A percentile compares a stretch with the other conserved stretches of the same genome.
Evolutionary conservation across 2,797 vertebrate genomes (phyloP).

Genomic region (Catostomus latipinnis): DNA sequence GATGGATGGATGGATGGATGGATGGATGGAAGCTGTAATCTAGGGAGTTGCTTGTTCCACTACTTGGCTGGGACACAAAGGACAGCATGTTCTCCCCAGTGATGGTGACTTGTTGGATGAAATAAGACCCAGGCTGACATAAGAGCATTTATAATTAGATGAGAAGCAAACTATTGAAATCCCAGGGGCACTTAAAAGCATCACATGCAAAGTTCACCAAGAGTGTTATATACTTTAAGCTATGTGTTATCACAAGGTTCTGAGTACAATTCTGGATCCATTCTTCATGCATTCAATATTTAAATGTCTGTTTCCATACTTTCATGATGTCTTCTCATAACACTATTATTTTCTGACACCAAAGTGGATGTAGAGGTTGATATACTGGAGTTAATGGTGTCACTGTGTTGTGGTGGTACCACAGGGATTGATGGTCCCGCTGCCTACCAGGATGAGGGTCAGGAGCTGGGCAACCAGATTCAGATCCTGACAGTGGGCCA

Average conservation of each 20-base stretch:
- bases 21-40: constrained; percentile 32
- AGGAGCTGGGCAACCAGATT: constrained; percentile 82
- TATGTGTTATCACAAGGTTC: neutral
- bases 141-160: constrained; percentile 32
- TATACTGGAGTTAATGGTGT: constrained; percentile 18
- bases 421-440: constrained; percentile 89
- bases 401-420: constrained; percentile 64
- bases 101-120: constrained; percentile 57
- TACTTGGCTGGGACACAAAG: constrained; percentile 35
- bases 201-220: neutral
- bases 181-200: constrained; percentile 29
- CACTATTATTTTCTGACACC: constrained; percentile 23
- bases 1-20: neutral
- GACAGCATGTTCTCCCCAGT: constrained; percentile 49
- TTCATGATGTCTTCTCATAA: constrained; percentile 2
- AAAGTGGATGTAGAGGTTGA: constrained; percentile 35
- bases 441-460: constrained; percentile 87
- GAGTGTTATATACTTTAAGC: constrained; percentile 5
- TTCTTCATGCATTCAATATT: constrained; percentile 4
- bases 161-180: constrained; percentile 16
- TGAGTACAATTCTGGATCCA: neutral
- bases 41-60: constrained; percentile 33
- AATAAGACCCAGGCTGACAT: constrained; percentile 41
- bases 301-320: constrained; percentile 41
- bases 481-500: constrained; percentile 92